Percentiles rank a stretch among this genome's conserved stretches.
Conservation (phyloP, 2,888 invertebrate genomes). For the Aproaerema taeniolella region DNA sequence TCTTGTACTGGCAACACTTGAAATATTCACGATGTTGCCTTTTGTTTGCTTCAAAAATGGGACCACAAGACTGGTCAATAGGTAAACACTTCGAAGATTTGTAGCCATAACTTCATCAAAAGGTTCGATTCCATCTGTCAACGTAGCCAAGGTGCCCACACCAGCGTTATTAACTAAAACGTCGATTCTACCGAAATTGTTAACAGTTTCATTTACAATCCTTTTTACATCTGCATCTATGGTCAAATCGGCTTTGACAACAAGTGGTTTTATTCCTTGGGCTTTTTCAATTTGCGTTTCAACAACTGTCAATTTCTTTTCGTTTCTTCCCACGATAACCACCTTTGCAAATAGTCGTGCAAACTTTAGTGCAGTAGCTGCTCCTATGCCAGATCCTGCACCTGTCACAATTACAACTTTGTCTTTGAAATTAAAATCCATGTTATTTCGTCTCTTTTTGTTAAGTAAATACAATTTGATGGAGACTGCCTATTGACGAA, state of each 20-base stretch:
- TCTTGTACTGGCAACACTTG: constrained; percentile 44
- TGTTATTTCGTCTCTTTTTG: too few species aligned
- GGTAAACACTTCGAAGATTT: constrained; percentile 50
- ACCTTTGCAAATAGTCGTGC: constrained; percentile 45
- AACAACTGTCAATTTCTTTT: constrained; percentile 40
- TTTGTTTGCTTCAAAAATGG: constrained; percentile 43
- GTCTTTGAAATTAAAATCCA: constrained; percentile 29
- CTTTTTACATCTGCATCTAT: constrained; percentile 38
- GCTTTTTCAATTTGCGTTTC: constrained; percentile 36
- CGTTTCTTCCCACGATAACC: constrained; percentile 47
- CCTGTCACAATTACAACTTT: constrained; percentile 62
- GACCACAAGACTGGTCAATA: constrained; percentile 37
- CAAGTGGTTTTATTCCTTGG: constrained; percentile 30
- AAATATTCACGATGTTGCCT: constrained; percentile 55
- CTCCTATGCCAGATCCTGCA: constrained; percentile 60
- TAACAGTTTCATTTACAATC: constrained; percentile 42
- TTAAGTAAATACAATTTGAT: too few species aligned
- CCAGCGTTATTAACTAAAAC: constrained; percentile 58
- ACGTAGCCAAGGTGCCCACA: constrained; percentile 22
- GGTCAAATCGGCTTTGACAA: constrained; percentile 49
- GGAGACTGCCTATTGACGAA: too few species aligned
- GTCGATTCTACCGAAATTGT: constrained; percentile 41
- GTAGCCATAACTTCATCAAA: constrained; percentile 48
- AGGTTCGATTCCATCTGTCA: constrained; percentile 21
- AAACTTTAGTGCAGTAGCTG: constrained; percentile 46